Base-by-base conservation (phyloP, 2,113 vertebrate genomes). In the Lycaon pictus region DNA sequence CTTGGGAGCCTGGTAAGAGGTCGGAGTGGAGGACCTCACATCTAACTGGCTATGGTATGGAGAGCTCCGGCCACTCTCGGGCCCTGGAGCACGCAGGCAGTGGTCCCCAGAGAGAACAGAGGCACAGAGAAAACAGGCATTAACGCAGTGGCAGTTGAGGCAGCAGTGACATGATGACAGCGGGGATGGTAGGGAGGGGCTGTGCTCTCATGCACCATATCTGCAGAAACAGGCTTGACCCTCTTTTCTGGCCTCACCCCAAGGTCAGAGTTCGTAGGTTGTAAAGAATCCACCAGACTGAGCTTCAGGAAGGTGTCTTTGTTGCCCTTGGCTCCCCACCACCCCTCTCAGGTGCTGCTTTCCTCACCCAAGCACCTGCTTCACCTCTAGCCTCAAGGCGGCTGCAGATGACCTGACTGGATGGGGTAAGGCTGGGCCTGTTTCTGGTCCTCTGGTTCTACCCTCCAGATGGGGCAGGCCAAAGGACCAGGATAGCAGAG, bases 41-140 rank as follows among this genome's bases (percentile, higher is more conserved):
- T 99, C 99, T 99, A 99, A 99, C 98, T 99, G 99, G 99, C 99
- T 99, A 99, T 99, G 99, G 99, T 99, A 99, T 98, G 99, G 99
- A 98, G 99, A 99, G 98, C 99, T 99, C 99, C 99, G 99, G 98
- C 99, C 99, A 97, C 99, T 99, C 98, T 99, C 99, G 96, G 99
- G 99, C 99, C 99, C 99, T 99, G 98, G 83, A 98, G 99, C 99
- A 98, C 98, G 98, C 98, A 98, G 98, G 96, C 98, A 99, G 98
- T 89, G 97, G 98, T 97, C 96, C 22, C 98, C 97, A 98, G 98
- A 98, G 97, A 98, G 98, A 99, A 98, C 62, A 96, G 98, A 98
- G 98, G 98, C 98, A 98, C 97, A 98, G 98, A 99, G 98, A 97
- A 88, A 96, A 98, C 96, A 97, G 95, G 97, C 97, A 91, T 98